Evolutionary conservation across 2,888 invertebrate genomes (phyloP), one percentile per base, ranked within the genome.

Genomic region (Teleogryllus oceanicus): DNA sequence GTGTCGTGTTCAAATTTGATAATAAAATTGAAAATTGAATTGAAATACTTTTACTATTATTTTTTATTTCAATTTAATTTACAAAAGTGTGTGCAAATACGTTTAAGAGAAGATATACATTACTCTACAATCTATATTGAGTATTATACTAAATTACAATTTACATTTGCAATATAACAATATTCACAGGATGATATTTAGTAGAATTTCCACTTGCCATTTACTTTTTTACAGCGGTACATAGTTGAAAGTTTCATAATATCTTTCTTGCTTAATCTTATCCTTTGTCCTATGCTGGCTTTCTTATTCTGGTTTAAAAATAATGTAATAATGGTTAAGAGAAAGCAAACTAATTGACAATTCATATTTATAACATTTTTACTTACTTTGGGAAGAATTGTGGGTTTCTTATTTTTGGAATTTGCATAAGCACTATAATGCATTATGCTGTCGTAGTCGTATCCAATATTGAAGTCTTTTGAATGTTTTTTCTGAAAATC

Each of bases 391-490:
- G 89, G 88, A 74, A 87, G 85, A 78, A 89, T 89, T 2, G 89
- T 89, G 37, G 87, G 85, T 83, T 86, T 85, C 18, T 87, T 87
- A 83, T 89, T 88, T 21, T 86, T 86, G 77, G 88, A 88, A 83
- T 90, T 90, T 16, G 88, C 89, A 83, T 87, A 86, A 50, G 86
- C 86, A 81, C 88, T 88, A 84, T 90, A 90, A 83, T 90, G 90
- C 89, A 89, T 89, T 49, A 89, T 86, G 49, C 88, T 87, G 10
- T 86, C 88, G 83, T 89, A 89, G 84, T 89, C 90, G 83, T 90
- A 90, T 0, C 86, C 85, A 82, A 88, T 86, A 74, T 86, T 86
- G 49, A 88, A 86, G 4, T 88, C 87, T 78, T 87, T 87, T 76
- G 88, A 86, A 78, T 85, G 85, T 81, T 86, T 88, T 83, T 88